phyloP scores from a whole-genome alignment of 2,113 vertebrate genomes.

The Saimiri boliviensis region DNA sequence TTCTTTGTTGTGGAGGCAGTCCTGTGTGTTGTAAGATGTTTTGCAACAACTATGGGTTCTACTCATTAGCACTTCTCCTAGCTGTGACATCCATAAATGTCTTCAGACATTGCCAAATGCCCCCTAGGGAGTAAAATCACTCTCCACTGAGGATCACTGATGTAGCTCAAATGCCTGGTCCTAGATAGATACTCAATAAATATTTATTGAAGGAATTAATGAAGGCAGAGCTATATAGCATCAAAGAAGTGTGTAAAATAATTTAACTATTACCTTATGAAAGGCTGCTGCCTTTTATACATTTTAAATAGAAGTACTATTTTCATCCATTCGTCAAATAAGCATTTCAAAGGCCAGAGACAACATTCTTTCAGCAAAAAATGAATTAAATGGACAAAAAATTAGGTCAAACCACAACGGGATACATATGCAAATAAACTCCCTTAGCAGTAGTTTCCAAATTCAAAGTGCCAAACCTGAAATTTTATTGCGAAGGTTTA shows the following conservation, averaged over 20 bases:
- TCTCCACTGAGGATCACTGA: neutral
- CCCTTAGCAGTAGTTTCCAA: slow-evolving; percentile 5
- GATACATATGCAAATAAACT: neutral
- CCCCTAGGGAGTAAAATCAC: neutral
- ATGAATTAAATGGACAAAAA: slow-evolving; percentile 26
- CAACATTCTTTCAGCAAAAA: slow-evolving; percentile 32
- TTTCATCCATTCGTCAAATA: slow-evolving; percentile 36
- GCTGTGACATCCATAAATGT: neutral
- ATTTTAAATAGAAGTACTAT: neutral
- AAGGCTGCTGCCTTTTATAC: neutral
- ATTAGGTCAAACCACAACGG: slow-evolving; percentile 12
- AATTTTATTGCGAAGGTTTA: slow-evolving; percentile 25
- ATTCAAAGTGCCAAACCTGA: neutral
- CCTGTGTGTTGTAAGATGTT: neutral
- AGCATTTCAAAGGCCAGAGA: slow-evolving; percentile 50
- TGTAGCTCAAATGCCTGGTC: neutral
- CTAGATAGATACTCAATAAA: neutral
- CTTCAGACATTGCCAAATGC: neutral
- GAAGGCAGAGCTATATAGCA: neutral
- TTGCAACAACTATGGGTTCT: neutral
- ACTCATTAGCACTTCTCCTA: neutral
- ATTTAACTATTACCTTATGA: neutral
- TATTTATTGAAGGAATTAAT: neutral
- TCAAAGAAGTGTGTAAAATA: neutral
- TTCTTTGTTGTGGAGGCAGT: neutral